Evolutionary conservation across 2,797 vertebrate genomes (phyloP).

Genomic region (Peromyscus aztecus): DNA sequence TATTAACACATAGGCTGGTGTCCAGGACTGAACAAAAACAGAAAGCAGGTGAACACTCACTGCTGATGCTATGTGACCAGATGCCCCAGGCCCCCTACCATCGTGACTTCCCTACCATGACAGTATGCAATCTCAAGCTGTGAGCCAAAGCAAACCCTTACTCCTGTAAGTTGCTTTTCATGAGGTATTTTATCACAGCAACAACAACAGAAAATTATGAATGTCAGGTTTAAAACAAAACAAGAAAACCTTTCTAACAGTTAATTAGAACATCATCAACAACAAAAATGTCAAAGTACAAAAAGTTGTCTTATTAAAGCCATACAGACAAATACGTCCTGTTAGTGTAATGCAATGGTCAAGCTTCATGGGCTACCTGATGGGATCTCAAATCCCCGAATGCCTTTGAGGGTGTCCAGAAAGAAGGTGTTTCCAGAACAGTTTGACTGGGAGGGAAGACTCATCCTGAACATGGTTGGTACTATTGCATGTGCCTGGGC

Average conservation of each 20-base stretch:
- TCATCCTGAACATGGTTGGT: not conserved
- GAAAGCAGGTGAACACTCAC: not conserved
- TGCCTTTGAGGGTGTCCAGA: not conserved
- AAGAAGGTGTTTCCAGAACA: not conserved
- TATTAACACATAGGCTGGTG: not conserved
- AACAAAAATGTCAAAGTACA: not conserved
- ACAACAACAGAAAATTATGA: not conserved
- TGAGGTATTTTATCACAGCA: not conserved
- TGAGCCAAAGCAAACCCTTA: not conserved
- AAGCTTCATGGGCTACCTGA: too few species aligned
- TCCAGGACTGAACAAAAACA: not conserved
- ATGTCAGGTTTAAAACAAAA: not conserved
- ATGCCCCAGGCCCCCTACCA: not conserved
- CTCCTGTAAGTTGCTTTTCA: not conserved
- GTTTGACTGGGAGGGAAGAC: not conserved
- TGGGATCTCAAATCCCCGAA: not conserved
- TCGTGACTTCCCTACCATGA: not conserved
- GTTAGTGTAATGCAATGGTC: not conserved
- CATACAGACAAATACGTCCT: not conserved
- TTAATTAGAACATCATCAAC: not conserved
- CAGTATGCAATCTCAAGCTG: not conserved
- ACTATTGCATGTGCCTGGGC: not conserved
- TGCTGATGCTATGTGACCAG: not conserved
- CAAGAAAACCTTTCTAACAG: not conserved
- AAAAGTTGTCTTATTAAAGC: not conserved